Evolutionary conservation across 1,140 invertebrate species (phyloP).

Genomic region (Diorhabda elongata): DNA sequence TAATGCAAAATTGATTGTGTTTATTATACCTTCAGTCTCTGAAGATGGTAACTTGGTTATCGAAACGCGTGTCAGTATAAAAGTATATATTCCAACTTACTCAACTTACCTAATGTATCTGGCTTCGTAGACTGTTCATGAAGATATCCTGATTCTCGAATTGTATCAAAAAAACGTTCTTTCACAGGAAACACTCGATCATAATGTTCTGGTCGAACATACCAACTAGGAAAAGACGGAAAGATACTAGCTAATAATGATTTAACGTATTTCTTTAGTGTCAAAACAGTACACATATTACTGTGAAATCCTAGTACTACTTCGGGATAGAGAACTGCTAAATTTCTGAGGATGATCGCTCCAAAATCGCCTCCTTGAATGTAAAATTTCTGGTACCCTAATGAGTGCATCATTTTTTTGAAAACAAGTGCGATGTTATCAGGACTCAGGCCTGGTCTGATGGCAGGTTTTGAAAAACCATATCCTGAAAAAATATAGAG

Average conservation of each 20-base stretch:
- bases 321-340: slow-evolving; percentile 67
- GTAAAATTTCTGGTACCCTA: slow-evolving; percentile 73
- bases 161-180: slow-evolving; percentile 47
- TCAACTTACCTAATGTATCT: slow-evolving; percentile 74
- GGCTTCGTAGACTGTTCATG: slow-evolving; percentile 87
- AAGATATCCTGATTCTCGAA: slow-evolving; percentile 74
- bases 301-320: slow-evolving; percentile 64
- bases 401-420: slow-evolving; percentile 75
- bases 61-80: neutral
- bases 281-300: slow-evolving; percentile 57
- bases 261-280: slow-evolving; percentile 48
- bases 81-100: neutral
- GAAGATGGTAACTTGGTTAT: no score
- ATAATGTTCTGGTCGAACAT: slow-evolving; percentile 54
- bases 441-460: slow-evolving; percentile 59
- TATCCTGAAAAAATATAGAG: slow-evolving; percentile 56
- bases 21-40: no score
- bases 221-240: slow-evolving; percentile 52
- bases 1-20: no score
- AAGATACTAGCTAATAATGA: slow-evolving; percentile 52
- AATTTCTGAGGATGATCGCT: slow-evolving; percentile 53
- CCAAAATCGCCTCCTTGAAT: slow-evolving; percentile 87
- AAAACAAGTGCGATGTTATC: slow-evolving; percentile 68
- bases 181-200: slow-evolving; percentile 61
- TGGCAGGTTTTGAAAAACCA: slow-evolving; percentile 71